A percentile compares a stretch with the other conserved stretches of the same genome.
Conservation (phyloP, 2,113 vertebrate species). For the Abramis brama region DNA sequence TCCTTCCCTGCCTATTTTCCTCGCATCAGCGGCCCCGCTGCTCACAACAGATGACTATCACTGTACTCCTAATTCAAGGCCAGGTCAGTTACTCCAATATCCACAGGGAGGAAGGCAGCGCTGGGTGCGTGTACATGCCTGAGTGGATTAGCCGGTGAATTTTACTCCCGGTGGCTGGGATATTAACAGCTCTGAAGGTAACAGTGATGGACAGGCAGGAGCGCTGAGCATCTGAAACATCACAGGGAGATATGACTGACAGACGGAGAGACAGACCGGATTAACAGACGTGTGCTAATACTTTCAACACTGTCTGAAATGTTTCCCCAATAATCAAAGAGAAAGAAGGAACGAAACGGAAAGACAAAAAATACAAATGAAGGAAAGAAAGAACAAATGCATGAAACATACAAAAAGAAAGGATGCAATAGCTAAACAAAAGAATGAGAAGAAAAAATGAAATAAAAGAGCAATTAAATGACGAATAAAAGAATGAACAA, state of each 20-base stretch:
- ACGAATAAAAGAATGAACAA: too few relatives aligned
- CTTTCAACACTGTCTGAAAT: constrained; percentile 32
- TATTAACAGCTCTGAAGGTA: constrained; percentile 57
- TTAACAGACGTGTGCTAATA: neutral
- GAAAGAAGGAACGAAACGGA: neutral
- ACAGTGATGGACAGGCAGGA: constrained; percentile 64
- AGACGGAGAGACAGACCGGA: neutral
- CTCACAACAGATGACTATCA: constrained; percentile 60
- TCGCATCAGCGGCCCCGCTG: constrained; percentile 53
- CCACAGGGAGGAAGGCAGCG: constrained; percentile 19
- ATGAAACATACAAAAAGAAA: too few relatives aligned
- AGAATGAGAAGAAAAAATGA: neutral
- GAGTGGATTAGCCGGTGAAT: constrained; percentile 55
- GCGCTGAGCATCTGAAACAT: constrained; percentile 48
- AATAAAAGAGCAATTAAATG: too few relatives aligned
- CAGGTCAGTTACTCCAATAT: constrained; percentile 56
- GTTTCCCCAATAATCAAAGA: neutral
- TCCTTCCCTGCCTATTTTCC: constrained; percentile 51
- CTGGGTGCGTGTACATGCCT: constrained; percentile 12
- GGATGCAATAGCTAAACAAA: too few relatives aligned
- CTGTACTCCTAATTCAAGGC: constrained; percentile 69
- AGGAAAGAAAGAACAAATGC: too few relatives aligned
- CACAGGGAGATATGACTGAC: constrained; percentile 43
- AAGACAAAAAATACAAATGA: neutral
- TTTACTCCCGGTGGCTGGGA: constrained; percentile 63